Conservation (phyloP, 2,888 invertebrate genomes). For the Sinhomidia bicolor region DNA sequence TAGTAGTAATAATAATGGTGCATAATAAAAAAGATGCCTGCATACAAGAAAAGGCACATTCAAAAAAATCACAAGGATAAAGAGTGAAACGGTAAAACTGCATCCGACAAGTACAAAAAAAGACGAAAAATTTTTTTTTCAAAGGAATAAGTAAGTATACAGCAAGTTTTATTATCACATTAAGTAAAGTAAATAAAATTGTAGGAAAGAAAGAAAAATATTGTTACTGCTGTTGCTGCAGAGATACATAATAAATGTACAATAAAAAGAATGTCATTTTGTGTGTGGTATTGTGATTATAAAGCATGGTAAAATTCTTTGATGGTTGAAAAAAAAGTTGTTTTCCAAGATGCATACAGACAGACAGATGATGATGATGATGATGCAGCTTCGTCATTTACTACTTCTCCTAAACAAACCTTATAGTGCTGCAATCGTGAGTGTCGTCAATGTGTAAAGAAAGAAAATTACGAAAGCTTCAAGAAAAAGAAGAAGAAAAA, state of each 20-base stretch:
- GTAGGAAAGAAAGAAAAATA: neutral
- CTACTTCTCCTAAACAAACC: too few species aligned
- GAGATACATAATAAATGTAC: slow-evolving; percentile 12
- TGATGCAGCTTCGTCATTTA: too few species aligned
- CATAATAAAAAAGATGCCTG: neutral
- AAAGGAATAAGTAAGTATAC: neutral
- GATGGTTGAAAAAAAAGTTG: neutral
- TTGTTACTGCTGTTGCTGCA: neutral
- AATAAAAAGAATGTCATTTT: slow-evolving; percentile 36
- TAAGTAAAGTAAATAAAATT: slow-evolving; percentile 46
- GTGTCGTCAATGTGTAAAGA: neutral
- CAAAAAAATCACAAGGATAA: neutral
- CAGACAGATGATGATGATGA: too few species aligned
- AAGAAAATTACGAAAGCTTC: neutral
- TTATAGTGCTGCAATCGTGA: neutral
- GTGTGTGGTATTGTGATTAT: slow-evolving; percentile 29
- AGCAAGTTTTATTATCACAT: slow-evolving; percentile 42
- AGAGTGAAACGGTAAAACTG: slow-evolving; percentile 27
- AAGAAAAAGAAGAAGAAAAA: neutral
- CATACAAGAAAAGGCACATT: neutral
- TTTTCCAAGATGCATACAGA: too few species aligned
- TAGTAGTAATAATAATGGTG: neutral
- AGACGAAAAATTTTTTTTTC: neutral
- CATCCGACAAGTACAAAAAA: neutral
- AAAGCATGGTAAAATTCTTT: neutral